These are phyloP conservation scores for Megaleporinus macrocephalus DNA, from an alignment of 2,113 vertebrate genomes.

Conservation along the genomic window DNA sequence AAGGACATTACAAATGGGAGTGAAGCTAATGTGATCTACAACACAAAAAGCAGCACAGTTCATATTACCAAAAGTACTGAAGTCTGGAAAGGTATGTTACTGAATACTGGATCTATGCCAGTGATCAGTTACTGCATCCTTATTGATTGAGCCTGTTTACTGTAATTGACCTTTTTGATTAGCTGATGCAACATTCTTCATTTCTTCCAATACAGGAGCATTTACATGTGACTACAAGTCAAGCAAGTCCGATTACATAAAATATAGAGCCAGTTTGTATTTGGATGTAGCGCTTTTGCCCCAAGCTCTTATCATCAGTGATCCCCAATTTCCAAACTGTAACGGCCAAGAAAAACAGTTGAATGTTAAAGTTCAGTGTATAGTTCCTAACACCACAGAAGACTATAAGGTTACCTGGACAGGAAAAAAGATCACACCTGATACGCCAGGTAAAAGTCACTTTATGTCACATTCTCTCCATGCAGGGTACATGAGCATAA, in stretches of 20 bases:
- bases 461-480: background rate
- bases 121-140: no score
- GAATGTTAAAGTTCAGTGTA: rapidly evolving
- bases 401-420: constrained; percentile 40
- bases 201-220: constrained; percentile 56
- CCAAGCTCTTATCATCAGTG: constrained; percentile 2
- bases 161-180: background rate
- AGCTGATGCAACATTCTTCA: background rate
- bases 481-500: no score
- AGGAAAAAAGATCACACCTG: rapidly evolving
- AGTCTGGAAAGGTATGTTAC: constrained; percentile 63
- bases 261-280: constrained; percentile 47
- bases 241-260: background rate
- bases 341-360: rapidly evolving
- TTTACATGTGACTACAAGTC: constrained; percentile 54
- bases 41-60: rapidly evolving
- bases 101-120: background rate
- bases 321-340: constrained; percentile 65
- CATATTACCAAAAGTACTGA: rapidly evolving
- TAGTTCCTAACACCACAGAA: constrained; percentile 44
- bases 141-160: no score
- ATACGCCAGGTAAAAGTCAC: background rate
- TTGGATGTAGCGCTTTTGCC: constrained; percentile 65
- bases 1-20: constrained; percentile 53
- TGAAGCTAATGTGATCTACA: rapidly evolving